Percentiles rank a stretch among this genome's conserved stretches.
These are phyloP conservation scores for Norana najaformis DNA, from an alignment of 2,888 invertebrate genomes.

Conservation along the genomic window DNA sequence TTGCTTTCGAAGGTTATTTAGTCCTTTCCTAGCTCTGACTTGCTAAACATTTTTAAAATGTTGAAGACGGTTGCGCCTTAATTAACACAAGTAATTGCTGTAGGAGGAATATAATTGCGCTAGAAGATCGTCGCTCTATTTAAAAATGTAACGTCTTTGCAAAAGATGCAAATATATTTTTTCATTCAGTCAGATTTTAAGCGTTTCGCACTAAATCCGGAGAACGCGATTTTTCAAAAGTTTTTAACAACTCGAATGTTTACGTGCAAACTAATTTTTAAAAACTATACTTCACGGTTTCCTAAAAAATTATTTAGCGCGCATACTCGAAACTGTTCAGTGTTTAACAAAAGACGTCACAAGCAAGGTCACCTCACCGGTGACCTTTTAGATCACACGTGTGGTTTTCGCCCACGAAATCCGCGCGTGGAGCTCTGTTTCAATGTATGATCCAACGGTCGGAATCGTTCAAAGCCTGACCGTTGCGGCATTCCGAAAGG, in stretches of 20 bases:
- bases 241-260: background rate
- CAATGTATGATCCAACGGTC: conserved; percentile 2
- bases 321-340: background rate
- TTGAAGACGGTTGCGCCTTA: too few species aligned
- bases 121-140: too few species aligned
- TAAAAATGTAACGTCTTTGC: too few species aligned
- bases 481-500: background rate
- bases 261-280: background rate
- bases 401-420: too few species aligned
- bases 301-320: background rate
- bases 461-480: background rate
- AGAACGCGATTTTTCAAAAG: background rate
- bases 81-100: too few species aligned
- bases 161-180: too few species aligned
- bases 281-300: background rate
- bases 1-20: too few species aligned
- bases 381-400: background rate
- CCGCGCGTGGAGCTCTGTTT: too few species aligned
- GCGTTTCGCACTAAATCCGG: background rate
- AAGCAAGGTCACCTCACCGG: background rate
- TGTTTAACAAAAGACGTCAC: background rate
- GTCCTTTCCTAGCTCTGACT: too few species aligned
- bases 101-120: too few species aligned
- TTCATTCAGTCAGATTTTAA: too few species aligned
- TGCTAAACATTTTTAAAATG: too few species aligned